A percentile compares a stretch with the other conserved stretches of the same genome.
phyloP scores from a whole-genome alignment of 2,888 invertebrate genomes.

The Leptura quadrifasciata region DNA sequence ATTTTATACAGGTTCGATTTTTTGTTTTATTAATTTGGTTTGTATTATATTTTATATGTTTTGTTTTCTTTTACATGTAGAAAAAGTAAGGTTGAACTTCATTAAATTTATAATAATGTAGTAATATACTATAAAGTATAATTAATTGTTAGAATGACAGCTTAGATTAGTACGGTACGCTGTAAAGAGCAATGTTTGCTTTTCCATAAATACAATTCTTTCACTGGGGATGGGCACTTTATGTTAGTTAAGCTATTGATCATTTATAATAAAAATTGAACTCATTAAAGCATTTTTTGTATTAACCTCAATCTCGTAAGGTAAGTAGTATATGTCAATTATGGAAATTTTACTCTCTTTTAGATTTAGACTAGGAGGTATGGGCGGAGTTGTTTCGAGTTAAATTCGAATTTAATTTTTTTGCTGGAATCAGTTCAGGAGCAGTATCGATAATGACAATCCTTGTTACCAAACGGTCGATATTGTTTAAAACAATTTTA shows the following conservation, averaged over 20 bases:
- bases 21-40: constrained; percentile 57
- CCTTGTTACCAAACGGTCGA: too few species aligned
- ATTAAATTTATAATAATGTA: constrained; percentile 64
- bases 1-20: constrained; percentile 45
- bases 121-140: constrained; percentile 64
- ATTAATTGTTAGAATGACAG: constrained; percentile 73
- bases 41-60: constrained; percentile 52
- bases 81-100: constrained; percentile 61
- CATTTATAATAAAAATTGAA: constrained; percentile 73
- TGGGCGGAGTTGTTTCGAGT: too few species aligned
- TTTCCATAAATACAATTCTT: constrained; percentile 70
- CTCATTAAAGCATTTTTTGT: constrained; percentile 48
- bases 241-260: constrained; percentile 74
- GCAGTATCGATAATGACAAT: too few species aligned
- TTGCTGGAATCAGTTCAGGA: too few species aligned
- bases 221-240: constrained; percentile 74
- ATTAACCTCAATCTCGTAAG: neutral
- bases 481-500: too few species aligned
- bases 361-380: too few species aligned
- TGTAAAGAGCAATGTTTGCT: constrained; percentile 74
- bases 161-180: constrained; percentile 72
- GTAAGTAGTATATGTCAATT: neutral
- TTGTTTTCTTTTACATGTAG: constrained; percentile 53
- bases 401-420: too few species aligned
- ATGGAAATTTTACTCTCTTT: too few species aligned